Conservation (phyloP, 2,888 invertebrate species). For the Nudaria mundana region DNA sequence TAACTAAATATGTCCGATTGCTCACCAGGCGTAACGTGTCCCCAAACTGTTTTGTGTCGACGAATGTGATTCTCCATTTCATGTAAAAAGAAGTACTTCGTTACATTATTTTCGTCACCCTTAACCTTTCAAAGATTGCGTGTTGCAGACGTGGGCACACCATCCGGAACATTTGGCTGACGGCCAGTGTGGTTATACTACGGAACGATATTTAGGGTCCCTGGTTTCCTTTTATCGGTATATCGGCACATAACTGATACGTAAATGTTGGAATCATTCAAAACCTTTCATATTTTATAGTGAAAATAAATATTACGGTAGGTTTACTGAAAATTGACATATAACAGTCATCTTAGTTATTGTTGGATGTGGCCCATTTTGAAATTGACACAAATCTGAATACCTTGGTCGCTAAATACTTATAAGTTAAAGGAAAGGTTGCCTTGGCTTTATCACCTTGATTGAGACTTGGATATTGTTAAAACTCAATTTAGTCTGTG, state of each 20-base stretch:
- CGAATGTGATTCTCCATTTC: conserved; percentile 27
- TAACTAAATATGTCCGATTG: no score
- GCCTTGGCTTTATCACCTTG: no score
- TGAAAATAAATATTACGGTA: no score
- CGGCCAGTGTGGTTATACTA: conserved; percentile 40
- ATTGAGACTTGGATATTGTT: no score
- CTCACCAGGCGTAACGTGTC: conserved; percentile 17
- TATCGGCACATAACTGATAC: conserved; percentile 3
- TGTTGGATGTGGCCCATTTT: no score
- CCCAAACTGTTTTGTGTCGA: conserved; percentile 18
- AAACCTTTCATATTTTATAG: not conserved
- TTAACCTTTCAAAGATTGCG: conserved; percentile 59
- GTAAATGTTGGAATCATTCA: not conserved
- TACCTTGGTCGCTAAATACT: no score
- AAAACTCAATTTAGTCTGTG: no score
- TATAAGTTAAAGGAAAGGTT: no score
- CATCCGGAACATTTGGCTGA: conserved; percentile 48
- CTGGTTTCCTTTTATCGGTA: conserved; percentile 4
- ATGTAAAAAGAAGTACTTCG: conserved; percentile 43
- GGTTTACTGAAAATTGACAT: no score
- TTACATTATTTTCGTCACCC: conserved; percentile 62
- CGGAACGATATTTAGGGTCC: conserved; percentile 11
- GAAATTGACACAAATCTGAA: no score
- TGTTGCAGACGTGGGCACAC: conserved; percentile 42
- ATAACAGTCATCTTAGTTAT: no score